Conservation (phyloP, 2,797 vertebrate genomes). For the Hipposideros larvatus region DNA sequence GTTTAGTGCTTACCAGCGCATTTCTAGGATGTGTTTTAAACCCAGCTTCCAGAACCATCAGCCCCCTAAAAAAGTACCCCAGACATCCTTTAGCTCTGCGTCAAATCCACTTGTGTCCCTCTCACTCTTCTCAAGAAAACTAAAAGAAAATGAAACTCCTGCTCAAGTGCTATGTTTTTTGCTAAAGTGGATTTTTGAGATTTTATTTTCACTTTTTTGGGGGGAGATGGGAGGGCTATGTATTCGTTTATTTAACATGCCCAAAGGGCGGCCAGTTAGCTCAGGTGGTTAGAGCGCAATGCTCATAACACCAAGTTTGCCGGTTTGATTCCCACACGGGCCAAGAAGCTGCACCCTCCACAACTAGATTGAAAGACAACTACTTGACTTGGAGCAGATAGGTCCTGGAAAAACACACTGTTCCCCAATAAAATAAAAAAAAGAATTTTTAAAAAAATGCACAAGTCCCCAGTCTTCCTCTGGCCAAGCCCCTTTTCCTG, state of each 20-base stretch:
- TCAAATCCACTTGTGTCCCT: not conserved
- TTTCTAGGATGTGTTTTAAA: not conserved
- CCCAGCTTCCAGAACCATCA: not conserved
- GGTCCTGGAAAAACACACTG: no score
- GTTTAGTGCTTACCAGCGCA: fast-evolving
- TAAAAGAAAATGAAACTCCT: not conserved
- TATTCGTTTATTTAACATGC: conserved; percentile 2
- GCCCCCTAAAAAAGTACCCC: not conserved
- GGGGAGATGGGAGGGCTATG: not conserved
- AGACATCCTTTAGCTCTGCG: not conserved
- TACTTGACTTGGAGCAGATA: no score
- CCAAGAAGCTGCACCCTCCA: no score
- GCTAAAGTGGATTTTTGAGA: not conserved
- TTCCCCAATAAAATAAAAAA: no score
- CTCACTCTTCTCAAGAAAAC: not conserved
- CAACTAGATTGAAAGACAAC: no score
- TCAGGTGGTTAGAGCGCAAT: no score
- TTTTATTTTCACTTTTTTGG: conserved; percentile 33
- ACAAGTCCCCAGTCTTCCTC: not conserved
- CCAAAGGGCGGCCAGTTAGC: not conserved
- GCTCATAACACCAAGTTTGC: no score
- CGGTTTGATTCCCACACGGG: no score
- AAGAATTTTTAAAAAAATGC: not conserved
- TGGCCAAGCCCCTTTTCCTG: conserved; percentile 3
- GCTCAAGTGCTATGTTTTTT: not conserved